A percentile compares a stretch with the other conserved stretches of the same genome.
Evolutionary conservation across 2,888 invertebrate genomes (phyloP).

Genomic region (Melanostoma mellinum): DNA sequence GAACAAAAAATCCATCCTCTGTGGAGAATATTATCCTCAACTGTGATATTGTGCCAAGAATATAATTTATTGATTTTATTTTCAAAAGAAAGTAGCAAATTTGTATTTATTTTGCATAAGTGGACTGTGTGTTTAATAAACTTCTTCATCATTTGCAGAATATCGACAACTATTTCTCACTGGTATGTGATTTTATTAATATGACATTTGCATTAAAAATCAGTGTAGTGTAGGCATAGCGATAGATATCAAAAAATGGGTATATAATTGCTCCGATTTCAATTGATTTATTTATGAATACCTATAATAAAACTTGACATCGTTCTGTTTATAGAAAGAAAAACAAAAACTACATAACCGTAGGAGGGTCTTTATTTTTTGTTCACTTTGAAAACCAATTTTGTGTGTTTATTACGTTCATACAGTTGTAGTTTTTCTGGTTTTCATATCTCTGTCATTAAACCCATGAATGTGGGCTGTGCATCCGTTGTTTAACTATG

Average conservation of each 20-base stretch:
- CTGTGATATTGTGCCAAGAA: constrained; percentile 65
- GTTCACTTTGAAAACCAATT: constrained; percentile 45
- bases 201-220: constrained; percentile 49
- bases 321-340: no score
- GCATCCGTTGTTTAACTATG: constrained; percentile 66
- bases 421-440: constrained; percentile 42
- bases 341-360: background rate
- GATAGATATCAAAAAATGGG: constrained; percentile 42
- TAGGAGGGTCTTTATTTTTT: constrained; percentile 61
- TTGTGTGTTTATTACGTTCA: constrained; percentile 15
- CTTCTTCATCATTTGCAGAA: constrained; percentile 31
- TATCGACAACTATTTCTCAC: constrained; percentile 13
- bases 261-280: constrained; percentile 45
- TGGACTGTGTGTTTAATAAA: constrained; percentile 45
- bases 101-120: constrained; percentile 28
- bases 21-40: constrained; percentile 40
- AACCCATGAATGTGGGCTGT: constrained; percentile 52
- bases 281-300: constrained; percentile 50
- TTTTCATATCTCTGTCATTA: constrained; percentile 27
- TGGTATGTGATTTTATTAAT: constrained; percentile 48
- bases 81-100: constrained; percentile 31
- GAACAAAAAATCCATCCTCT: constrained; percentile 48
- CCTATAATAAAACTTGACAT: no score
- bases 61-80: constrained; percentile 69
- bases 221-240: constrained; percentile 24